Conservation (phyloP, 2,113 vertebrate species). For the Ceyx melanurus region DNA sequence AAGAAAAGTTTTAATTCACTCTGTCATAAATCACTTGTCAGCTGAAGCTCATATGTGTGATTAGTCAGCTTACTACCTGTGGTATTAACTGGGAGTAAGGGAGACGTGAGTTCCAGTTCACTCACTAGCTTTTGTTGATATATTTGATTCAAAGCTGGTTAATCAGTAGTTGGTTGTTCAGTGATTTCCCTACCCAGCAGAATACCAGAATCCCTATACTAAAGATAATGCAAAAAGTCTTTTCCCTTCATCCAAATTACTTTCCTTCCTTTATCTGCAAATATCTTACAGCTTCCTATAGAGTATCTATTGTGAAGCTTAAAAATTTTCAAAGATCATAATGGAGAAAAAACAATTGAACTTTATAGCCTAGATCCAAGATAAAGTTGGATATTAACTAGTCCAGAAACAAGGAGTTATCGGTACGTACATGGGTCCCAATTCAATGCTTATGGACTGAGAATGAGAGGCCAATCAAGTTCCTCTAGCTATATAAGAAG, state of each 20-base stretch:
- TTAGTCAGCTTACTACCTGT: neutral
- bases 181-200: neutral
- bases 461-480: neutral
- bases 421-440: neutral
- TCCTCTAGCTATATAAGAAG: neutral
- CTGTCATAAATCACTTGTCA: neutral
- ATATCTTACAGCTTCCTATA: neutral
- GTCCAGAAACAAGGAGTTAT: neutral
- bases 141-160: neutral
- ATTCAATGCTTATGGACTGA: neutral
- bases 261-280: neutral
- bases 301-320: neutral
- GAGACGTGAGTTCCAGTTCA: neutral
- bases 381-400: neutral
- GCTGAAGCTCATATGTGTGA: neutral
- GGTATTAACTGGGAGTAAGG: neutral
- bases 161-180: neutral
- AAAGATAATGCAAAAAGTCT: neutral
- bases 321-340: neutral
- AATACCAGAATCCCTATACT: neutral
- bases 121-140: neutral
- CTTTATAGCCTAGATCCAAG: neutral
- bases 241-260: neutral
- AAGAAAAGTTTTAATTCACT: neutral
- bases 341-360: neutral